Conservation (phyloP, 2,888 invertebrate species). For the Caenorhabditis doughertyi region DNA sequence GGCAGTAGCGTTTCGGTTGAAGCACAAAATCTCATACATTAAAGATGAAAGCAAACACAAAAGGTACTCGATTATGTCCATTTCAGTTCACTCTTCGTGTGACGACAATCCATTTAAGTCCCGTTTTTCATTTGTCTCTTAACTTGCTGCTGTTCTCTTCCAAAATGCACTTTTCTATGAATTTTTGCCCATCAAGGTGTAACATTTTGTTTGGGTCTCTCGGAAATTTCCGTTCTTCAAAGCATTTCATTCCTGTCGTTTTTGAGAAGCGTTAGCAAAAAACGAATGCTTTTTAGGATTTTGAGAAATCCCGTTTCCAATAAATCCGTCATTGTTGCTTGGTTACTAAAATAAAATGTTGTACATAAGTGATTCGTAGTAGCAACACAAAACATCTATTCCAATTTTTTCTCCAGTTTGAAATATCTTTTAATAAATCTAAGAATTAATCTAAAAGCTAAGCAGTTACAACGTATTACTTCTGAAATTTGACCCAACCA, state of each 20-base stretch:
- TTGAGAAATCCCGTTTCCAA: not conserved
- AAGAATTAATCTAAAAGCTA: no score
- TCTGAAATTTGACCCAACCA: not conserved
- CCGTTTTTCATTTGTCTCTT: constrained; percentile 27
- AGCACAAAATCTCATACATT: constrained; percentile 62
- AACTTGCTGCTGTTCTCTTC: constrained; percentile 26
- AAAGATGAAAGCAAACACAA: constrained; percentile 64
- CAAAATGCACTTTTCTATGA: constrained; percentile 36
- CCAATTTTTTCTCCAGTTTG: not conserved
- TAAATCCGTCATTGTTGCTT: constrained; percentile 1
- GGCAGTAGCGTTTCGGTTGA: constrained; percentile 1
- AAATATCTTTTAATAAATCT: no score
- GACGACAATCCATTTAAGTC: constrained; percentile 54
- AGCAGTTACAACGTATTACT: no score
- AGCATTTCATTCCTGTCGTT: not conserved
- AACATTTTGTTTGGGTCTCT: not conserved
- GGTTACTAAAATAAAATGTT: not conserved
- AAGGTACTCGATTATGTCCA: constrained; percentile 65
- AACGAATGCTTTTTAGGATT: not conserved
- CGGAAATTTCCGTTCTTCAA: not conserved
- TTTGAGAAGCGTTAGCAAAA: not conserved
- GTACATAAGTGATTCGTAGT: not conserved
- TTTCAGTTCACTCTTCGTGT: constrained; percentile 61
- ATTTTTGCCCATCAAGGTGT: constrained; percentile 8
- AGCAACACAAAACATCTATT: not conserved